Evolutionary conservation across 2,888 invertebrate genomes (phyloP).

Genomic region (Pristionchus japonicus): DNA sequence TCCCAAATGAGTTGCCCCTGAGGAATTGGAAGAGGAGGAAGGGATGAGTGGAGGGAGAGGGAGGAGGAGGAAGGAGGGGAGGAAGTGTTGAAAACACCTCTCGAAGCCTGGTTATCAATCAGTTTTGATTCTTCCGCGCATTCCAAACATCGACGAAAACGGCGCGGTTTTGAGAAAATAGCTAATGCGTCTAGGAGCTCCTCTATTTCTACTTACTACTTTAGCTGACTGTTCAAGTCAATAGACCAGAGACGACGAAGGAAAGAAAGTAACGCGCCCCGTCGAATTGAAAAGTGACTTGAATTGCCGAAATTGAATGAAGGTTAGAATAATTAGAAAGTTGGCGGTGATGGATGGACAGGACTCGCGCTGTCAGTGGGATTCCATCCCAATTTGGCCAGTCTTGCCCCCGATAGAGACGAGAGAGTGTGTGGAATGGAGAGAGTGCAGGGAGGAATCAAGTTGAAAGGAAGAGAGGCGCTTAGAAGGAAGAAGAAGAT

Average conservation of each 20-base stretch:
- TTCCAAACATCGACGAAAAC: not conserved
- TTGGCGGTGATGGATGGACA: constrained; percentile 20
- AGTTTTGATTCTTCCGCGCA: not conserved
- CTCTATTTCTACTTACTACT: not conserved
- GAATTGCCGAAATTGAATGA: constrained; percentile 25
- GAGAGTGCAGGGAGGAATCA: constrained; percentile 18
- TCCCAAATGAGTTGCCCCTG: not conserved
- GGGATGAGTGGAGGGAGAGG: not conserved
- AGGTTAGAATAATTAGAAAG: constrained; percentile 37
- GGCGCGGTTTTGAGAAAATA: not conserved
- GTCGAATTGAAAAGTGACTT: constrained; percentile 38
- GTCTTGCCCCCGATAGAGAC: no score
- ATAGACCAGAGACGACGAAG: not conserved
- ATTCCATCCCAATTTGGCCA: not conserved
- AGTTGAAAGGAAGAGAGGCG: constrained; percentile 18
- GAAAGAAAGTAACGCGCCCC: no score
- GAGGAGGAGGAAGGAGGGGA: not conserved
- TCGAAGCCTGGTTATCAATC: not conserved
- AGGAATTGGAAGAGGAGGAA: not conserved
- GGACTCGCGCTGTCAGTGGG: not conserved
- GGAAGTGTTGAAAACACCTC: constrained; percentile 14
- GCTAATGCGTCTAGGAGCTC: not conserved
- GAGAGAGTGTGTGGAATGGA: constrained; percentile 5
- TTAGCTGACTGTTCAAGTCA: not conserved
- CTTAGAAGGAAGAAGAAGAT: constrained; percentile 1